Evolutionary conservation across 1,140 invertebrate genomes (phyloP), one percentile per base, ranked within the genome.

Genomic region (Drosophila fuyamai): DNA sequence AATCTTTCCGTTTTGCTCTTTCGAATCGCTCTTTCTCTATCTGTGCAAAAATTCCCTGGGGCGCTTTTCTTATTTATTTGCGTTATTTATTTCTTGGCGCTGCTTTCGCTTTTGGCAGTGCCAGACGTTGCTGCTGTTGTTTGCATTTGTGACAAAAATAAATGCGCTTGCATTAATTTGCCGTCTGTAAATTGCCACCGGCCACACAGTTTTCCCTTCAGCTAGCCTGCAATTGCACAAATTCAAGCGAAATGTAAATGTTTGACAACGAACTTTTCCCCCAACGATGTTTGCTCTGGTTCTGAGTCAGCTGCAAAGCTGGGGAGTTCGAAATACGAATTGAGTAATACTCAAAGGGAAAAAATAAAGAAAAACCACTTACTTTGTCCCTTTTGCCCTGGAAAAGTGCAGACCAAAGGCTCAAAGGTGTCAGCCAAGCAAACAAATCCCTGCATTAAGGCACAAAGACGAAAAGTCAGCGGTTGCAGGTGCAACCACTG

Each of bases 191-290:
- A 82, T 86, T 88, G 82, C 82, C 76, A 88, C 76, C 75, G 83
- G 83, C 83, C 79, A 88, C 51, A 56, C 51, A 47, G 40, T 60
- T 58, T 51, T 27, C 59, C 48, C 44, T 16, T 29, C 47, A 43
- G 53, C 47, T 60, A 75, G 75, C 66, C 66, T 88, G 82, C 82
- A 86, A 86, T 86, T 77, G 80, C 75, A 72, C 68, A 88, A 88
- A 88, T 88, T 88, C 84, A 89, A 83, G 84, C 79, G 84, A 88
- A 86, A 88, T 88, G 83, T 84, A 88, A 88, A 88, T 88, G 84
- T 88, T 88, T 89, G 79, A 83, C 83, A 83, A 79, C 82, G 82
- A 86, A 88, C 82, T 79, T 88, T 82, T 83, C 29, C 46, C 75
- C 71, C 48, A 32, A 32, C 38, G 44, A 63, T 77, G 40, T 61